Conservation (phyloP, 1,140 invertebrate genomes). For the Ips typographus region DNA sequence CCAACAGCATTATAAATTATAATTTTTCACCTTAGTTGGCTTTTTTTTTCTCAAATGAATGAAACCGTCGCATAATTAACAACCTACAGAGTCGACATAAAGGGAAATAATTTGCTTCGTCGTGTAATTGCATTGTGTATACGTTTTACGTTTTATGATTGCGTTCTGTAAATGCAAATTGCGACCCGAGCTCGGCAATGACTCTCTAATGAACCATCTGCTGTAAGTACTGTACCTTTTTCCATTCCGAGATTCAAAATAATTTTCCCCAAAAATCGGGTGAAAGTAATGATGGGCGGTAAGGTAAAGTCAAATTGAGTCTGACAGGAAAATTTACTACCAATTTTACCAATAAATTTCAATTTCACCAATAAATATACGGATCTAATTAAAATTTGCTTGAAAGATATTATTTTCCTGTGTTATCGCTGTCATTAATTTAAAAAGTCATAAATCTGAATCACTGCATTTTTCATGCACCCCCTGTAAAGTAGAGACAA, state of each 20-base stretch:
- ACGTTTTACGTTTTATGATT: slow-evolving; percentile 4
- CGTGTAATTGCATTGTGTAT: slow-evolving; percentile 1
- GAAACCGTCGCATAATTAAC: neutral
- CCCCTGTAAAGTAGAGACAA: too few relatives aligned
- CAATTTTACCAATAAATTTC: too few relatives aligned
- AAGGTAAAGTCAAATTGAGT: too few relatives aligned
- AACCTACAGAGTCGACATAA: slow-evolving; percentile 6
- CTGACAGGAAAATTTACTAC: too few relatives aligned
- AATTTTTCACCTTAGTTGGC: neutral
- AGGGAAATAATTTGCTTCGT: slow-evolving; percentile 1
- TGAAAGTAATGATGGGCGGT: too few relatives aligned
- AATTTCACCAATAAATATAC: too few relatives aligned
- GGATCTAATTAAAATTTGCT: too few relatives aligned
- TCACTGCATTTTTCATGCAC: too few relatives aligned
- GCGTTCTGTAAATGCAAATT: slow-evolving; percentile 1
- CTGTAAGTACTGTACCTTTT: neutral
- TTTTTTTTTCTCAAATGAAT: neutral
- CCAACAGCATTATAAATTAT: neutral
- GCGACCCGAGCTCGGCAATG: neutral
- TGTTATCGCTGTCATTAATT: too few relatives aligned
- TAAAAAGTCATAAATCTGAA: too few relatives aligned
- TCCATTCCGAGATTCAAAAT: neutral
- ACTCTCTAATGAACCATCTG: slow-evolving; percentile 2
- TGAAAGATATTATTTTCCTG: too few relatives aligned
- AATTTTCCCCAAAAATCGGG: too few relatives aligned